phyloP scores from a whole-genome alignment of 2,888 invertebrate species.

The Lasioglossum zephyrum region DNA sequence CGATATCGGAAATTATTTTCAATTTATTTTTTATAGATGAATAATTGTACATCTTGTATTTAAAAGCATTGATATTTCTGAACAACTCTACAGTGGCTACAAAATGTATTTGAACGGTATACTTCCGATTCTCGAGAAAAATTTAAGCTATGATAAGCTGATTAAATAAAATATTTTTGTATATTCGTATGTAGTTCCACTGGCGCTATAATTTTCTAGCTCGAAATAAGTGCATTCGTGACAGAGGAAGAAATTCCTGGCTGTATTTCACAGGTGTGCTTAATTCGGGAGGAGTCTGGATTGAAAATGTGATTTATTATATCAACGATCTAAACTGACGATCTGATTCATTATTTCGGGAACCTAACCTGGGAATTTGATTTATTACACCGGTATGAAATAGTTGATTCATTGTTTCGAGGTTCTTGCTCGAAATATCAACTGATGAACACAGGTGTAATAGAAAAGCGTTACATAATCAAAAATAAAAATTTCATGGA shows the following conservation, averaged over 20 bases:
- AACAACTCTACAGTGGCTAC: too few species aligned
- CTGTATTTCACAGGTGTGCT: neutral
- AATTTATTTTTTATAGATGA: too few species aligned
- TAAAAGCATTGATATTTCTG: too few species aligned
- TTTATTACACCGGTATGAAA: neutral
- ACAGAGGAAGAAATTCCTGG: slow-evolving; percentile 2
- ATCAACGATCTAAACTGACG: neutral
- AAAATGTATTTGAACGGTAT: too few species aligned
- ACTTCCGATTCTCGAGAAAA: neutral
- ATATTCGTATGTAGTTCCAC: neutral
- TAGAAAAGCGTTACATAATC: neutral
- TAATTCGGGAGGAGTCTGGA: neutral
- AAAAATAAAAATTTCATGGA: neutral
- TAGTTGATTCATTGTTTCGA: neutral
- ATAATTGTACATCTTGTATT: too few species aligned
- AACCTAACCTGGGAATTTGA: neutral
- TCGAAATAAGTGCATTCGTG: neutral
- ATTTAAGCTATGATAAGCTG: neutral
- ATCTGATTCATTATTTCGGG: slow-evolving; percentile 9
- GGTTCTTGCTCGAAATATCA: neutral
- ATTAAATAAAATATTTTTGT: neutral
- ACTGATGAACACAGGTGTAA: neutral
- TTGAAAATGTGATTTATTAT: slow-evolving; percentile 4
- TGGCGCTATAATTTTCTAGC: neutral
- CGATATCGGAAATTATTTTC: too few species aligned